Percentiles rank a stretch among this genome's conserved stretches.
Conservation (phyloP, 2,888 invertebrate species). For the Siphonodentalium dalli region DNA sequence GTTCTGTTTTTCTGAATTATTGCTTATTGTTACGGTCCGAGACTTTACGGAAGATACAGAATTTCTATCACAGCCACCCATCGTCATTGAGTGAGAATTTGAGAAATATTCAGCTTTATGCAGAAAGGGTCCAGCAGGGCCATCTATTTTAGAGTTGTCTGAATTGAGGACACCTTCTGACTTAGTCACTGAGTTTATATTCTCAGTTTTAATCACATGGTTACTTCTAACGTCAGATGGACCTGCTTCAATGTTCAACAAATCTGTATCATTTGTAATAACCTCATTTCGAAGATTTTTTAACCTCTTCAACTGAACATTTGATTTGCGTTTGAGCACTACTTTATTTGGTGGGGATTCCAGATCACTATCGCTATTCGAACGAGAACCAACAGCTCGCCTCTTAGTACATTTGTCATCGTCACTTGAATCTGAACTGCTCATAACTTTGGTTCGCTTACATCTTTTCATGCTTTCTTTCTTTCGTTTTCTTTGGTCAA, state of each 20-base stretch:
- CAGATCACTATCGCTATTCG: constrained; percentile 20
- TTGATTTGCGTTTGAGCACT: constrained; percentile 16
- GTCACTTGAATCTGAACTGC: constrained; percentile 24
- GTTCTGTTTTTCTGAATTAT: no score
- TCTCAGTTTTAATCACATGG: constrained; percentile 17
- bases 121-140: constrained; percentile 31
- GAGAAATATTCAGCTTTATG: constrained; percentile 18
- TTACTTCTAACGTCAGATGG: constrained; percentile 1
- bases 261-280: constrained; percentile 38
- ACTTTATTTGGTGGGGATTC: neutral
- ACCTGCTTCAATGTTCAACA: constrained; percentile 1
- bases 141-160: constrained; percentile 10
- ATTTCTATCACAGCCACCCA: no score
- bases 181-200: constrained; percentile 5
- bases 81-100: neutral
- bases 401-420: constrained; percentile 14
- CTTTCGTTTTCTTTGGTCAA: constrained; percentile 11
- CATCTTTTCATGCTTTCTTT: constrained; percentile 13
- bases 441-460: constrained; percentile 20
- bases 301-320: constrained; percentile 34
- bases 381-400: constrained; percentile 11
- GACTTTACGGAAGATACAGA: no score
- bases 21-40: no score
- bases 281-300: constrained; percentile 36
- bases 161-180: constrained; percentile 3